Base-by-base conservation (phyloP, 1,140 invertebrate species). In the Limonius californicus region DNA sequence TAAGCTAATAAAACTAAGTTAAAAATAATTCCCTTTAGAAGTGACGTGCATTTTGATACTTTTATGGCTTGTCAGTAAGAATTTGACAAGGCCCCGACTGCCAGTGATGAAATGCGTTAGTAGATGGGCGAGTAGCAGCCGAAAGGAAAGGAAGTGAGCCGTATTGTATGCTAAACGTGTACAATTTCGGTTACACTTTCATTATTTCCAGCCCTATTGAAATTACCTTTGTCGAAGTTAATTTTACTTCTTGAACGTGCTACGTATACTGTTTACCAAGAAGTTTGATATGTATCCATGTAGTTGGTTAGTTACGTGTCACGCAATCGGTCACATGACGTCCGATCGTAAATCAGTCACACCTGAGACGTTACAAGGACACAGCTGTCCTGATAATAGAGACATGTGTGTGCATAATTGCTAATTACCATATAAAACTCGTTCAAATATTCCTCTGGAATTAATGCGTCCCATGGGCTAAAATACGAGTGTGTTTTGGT, bases 401-500 rank as follows among this genome's bases (percentile, higher is more conserved):
- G 59, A 60, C 59, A 50, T 60, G 43, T 35, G 45, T 43, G 59
- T 32, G 20, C 59, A 60, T 60, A 60, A 60, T 60, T 50, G 45
- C 45, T 60, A 60, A 32, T 60, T 50, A 50, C 45, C 27, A 60
- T 21, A 32, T 42, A 43, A 53, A 54, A 54, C 15, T 60, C 30
- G 32, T 60, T 30, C 42, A 54, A 47, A 58, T 4, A 35, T 19
- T 21, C 16, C 8, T 30, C 7, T n/a, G 18, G 32, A 60, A 60
- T 54, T 54, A 60, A 54, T 54, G 43, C 23, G 30, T 23, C 15
- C 19, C 18, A 53, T 50, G 20, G 50, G 27, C 43, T 60, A 60
- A 61, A 54, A 57, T 61, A 59, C 54, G 54, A 61, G 43, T 55
- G 54, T 59, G 58, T 64, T 64, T 64, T 55, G 62, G 62, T 59